phyloP scores from a whole-genome alignment of 2,888 invertebrate genomes.

The Podabrus alpinus region DNA sequence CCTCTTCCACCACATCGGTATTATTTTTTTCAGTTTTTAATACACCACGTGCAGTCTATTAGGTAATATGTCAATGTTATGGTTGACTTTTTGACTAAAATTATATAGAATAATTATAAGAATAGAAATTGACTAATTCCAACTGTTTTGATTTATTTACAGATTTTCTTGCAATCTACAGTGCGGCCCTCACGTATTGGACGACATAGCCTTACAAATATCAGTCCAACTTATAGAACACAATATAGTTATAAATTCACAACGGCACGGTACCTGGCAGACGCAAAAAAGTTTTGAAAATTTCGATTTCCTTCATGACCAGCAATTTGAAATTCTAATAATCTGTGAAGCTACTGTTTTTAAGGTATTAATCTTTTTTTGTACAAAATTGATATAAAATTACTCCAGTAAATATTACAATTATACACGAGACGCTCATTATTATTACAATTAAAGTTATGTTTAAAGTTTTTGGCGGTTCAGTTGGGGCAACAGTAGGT shows the following conservation, averaged over 20 bases:
- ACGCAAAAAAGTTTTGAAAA: background rate
- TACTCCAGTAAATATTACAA: constrained; percentile 13
- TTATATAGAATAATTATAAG: no score
- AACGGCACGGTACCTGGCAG: constrained; percentile 1
- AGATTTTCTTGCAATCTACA: constrained; percentile 10
- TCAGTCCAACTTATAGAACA: background rate
- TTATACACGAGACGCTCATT: constrained; percentile 14
- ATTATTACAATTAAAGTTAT: constrained; percentile 11
- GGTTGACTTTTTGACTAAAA: no score
- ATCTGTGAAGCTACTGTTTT: constrained; percentile 16
- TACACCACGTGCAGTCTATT: background rate
- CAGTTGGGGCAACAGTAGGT: background rate
- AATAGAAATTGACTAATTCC: background rate
- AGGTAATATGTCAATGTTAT: background rate
- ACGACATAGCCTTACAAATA: constrained; percentile 12
- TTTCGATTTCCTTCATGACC: background rate
- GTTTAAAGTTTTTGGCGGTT: constrained; percentile 2
- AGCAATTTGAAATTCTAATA: constrained; percentile 16
- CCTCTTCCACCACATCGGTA: no score
- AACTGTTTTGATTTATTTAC: background rate
- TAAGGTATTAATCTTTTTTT: constrained; percentile 20
- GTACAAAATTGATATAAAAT: constrained; percentile 22
- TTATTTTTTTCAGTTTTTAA: background rate
- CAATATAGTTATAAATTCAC: constrained; percentile 3
- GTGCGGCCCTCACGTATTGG: constrained; percentile 5